Percentiles rank a stretch among this genome's conserved stretches.
Evolutionary conservation across 1,140 invertebrate genomes (phyloP).

Genomic region (Drosophila bocqueti): DNA sequence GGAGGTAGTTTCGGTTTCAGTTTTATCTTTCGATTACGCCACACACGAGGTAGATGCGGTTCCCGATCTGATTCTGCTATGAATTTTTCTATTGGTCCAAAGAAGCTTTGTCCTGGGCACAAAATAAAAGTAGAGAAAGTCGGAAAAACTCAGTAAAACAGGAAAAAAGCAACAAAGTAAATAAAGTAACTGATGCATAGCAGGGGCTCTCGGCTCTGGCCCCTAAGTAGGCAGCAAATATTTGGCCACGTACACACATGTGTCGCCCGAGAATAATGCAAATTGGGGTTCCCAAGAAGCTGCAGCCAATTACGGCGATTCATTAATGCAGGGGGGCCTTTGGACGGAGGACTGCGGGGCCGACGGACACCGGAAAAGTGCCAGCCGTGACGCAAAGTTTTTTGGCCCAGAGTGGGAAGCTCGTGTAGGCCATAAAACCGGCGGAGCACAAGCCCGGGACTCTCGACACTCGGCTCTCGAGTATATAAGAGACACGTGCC

Average conservation of each 20-base stretch:
- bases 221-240: constrained; percentile 52
- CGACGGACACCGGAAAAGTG: constrained; percentile 11
- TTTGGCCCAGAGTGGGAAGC: constrained; percentile 40
- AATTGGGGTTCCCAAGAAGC: constrained; percentile 44
- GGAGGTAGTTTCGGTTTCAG: constrained; percentile 70
- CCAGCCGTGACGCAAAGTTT: constrained; percentile 37
- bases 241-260: constrained; percentile 45
- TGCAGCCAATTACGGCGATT: constrained; percentile 65
- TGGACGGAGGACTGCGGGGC: background rate
- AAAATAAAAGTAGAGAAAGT: constrained; percentile 8
- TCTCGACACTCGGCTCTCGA: constrained; percentile 2
- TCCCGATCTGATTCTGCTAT: constrained; percentile 40
- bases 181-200: constrained; percentile 18
- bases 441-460: constrained; percentile 24
- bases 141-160: background rate
- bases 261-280: constrained; percentile 58
- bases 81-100: constrained; percentile 37
- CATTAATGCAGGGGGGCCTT: constrained; percentile 33
- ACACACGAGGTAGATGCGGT: constrained; percentile 71
- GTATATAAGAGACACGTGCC: constrained; percentile 54
- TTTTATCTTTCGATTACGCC: constrained; percentile 36
- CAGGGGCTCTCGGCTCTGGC: background rate
- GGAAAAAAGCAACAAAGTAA: background rate
- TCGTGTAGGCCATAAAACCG: constrained; percentile 75
- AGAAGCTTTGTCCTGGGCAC: constrained; percentile 22